Conservation (phyloP, 2,888 invertebrate species). For the Spatulosminthurus flaviceps region DNA sequence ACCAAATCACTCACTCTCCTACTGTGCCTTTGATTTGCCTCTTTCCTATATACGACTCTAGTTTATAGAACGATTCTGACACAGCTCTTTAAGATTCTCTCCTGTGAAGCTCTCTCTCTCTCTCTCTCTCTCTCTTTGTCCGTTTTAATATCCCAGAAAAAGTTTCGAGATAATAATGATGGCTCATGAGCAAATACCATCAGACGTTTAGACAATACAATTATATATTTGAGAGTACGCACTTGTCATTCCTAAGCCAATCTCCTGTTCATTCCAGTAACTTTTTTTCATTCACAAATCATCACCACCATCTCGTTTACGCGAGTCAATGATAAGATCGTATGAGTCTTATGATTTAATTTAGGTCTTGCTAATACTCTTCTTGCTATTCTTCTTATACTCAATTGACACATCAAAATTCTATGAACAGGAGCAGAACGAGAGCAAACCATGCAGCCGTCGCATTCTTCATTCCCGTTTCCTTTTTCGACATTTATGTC, state of each 20-base stretch:
- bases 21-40: constrained; percentile 16
- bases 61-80: background rate
- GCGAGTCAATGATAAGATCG: background rate
- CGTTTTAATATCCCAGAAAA: constrained; percentile 8
- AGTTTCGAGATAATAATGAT: constrained; percentile 8
- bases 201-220: constrained; percentile 3
- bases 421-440: background rate
- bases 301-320: background rate
- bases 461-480: constrained; percentile 7
- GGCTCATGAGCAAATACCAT: background rate
- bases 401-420: background rate
- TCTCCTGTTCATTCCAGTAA: background rate
- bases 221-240: background rate
- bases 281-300: background rate
- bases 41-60: background rate
- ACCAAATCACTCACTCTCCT: constrained; percentile 33
- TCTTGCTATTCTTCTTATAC: background rate
- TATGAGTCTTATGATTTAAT: background rate
- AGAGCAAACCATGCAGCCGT: background rate
- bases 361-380: background rate
- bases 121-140: constrained; percentile 11
- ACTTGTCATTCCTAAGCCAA: background rate
- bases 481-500: background rate
- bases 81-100: background rate
- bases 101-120: background rate